These are phyloP conservation scores for Drosophila virilis DNA, from an alignment of 1,140 invertebrate species.

Conservation along the genomic window DNA sequence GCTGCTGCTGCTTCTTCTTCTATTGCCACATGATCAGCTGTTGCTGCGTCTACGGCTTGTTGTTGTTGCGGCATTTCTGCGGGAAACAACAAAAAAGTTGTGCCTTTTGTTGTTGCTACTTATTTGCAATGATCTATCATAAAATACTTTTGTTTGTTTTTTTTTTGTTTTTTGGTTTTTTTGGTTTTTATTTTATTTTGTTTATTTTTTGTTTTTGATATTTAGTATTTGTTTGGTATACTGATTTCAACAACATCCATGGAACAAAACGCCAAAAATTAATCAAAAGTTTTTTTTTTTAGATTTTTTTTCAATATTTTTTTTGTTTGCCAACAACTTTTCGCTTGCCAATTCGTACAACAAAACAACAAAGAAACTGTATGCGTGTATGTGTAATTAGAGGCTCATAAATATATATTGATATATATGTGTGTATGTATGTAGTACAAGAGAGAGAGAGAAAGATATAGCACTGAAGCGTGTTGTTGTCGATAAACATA, in stretches of 20 bases:
- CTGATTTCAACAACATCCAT: constrained; percentile 73
- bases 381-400: constrained; percentile 20
- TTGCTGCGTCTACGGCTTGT: constrained; percentile 18
- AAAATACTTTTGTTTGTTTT: constrained; percentile 36
- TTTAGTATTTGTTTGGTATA: constrained; percentile 47
- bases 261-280: constrained; percentile 81
- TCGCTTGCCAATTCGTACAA: constrained; percentile 53
- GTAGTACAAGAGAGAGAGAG: constrained; percentile 4
- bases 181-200: constrained; percentile 33
- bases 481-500: constrained; percentile 18
- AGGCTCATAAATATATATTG: constrained; percentile 18
- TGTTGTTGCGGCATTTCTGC: constrained; percentile 56
- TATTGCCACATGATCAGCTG: constrained; percentile 16
- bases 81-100: constrained; percentile 75
- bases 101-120: constrained; percentile 71
- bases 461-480: constrained; percentile 16
- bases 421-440: constrained; percentile 23
- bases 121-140: constrained; percentile 38
- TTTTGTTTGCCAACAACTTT: constrained; percentile 45
- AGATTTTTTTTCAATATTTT: constrained; percentile 40
- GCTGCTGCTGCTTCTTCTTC: constrained; percentile 12
- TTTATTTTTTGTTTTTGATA: constrained; percentile 25
- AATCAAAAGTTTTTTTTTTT: constrained; percentile 64
- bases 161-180: constrained; percentile 34
- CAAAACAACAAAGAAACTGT: constrained; percentile 58